Evolutionary conservation across 2,113 vertebrate genomes (phyloP).

Genomic region (Suricata suricatta): DNA sequence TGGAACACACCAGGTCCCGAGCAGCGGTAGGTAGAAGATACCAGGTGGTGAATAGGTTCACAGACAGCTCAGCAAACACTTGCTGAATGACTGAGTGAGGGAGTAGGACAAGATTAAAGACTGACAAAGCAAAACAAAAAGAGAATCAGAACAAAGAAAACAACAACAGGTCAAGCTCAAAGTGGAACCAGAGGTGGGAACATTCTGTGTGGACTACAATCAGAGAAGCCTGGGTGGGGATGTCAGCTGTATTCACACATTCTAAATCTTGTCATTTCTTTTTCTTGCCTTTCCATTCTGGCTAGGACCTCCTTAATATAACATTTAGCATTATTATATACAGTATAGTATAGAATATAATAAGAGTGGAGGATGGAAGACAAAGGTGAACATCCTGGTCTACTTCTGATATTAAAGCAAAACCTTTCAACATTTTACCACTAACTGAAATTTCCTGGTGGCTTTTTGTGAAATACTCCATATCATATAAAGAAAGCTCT

Average conservation of each 20-base stretch:
- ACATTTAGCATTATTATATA: not conserved
- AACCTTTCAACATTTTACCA: not conserved
- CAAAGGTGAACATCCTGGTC: not conserved
- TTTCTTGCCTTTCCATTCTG: not conserved
- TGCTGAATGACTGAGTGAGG: not conserved
- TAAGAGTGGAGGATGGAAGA: not conserved
- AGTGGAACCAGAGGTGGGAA: not conserved
- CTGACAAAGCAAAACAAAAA: not conserved
- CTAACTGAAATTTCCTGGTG: not conserved
- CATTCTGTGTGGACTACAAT: not conserved
- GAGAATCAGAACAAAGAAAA: not conserved
- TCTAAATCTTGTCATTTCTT: not conserved
- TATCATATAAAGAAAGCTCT: not conserved
- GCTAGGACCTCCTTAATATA: not conserved
- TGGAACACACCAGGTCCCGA: not conserved
- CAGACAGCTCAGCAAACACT: not conserved
- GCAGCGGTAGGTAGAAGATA: not conserved
- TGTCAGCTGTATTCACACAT: not conserved
- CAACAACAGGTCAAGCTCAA: not conserved
- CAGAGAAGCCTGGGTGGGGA: not conserved
- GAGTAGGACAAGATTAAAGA: not conserved
- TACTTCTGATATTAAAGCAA: not conserved
- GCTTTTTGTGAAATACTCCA: not conserved
- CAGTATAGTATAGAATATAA: not conserved
- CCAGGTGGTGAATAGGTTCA: not conserved